A percentile compares a stretch with the other conserved stretches of the same genome.
Evolutionary conservation across 2,888 invertebrate species (phyloP).

Genomic region (Molorchus minor): DNA sequence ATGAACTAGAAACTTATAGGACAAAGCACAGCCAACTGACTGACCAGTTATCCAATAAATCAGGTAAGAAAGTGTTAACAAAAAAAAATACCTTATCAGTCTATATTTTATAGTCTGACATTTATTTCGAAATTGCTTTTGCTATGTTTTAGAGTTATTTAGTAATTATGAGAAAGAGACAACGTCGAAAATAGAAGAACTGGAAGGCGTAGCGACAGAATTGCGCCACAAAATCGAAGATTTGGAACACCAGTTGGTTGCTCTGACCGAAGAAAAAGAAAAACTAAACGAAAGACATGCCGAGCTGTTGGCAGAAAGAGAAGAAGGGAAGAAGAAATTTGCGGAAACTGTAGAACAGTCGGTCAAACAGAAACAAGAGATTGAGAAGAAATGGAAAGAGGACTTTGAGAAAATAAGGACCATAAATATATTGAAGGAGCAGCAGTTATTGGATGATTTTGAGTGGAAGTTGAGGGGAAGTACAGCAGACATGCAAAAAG

Average conservation of each 20-base stretch:
- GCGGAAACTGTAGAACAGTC: constrained; percentile 71
- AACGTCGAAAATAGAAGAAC: constrained; percentile 60
- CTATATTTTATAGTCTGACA: background rate
- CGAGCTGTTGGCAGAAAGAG: constrained; percentile 58
- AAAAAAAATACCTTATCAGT: background rate
- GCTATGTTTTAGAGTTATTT: constrained; percentile 48
- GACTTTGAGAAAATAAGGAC: constrained; percentile 76
- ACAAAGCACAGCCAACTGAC: constrained; percentile 69
- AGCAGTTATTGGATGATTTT: constrained; percentile 79
- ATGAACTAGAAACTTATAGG: constrained; percentile 69
- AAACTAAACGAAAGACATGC: constrained; percentile 60
- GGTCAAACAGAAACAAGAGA: constrained; percentile 67
- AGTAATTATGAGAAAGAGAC: constrained; percentile 55
- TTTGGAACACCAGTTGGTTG: constrained; percentile 64
- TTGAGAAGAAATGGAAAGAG: constrained; percentile 70
- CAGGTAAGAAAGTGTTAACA: constrained; percentile 62
- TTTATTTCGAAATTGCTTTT: constrained; percentile 5
- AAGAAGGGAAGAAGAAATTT: constrained; percentile 66
- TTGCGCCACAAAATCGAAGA: constrained; percentile 64
- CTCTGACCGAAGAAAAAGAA: constrained; percentile 64
- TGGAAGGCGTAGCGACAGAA: constrained; percentile 64
- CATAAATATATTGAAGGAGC: constrained; percentile 75
- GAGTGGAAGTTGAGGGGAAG: constrained; percentile 85
- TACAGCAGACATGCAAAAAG: constrained; percentile 75
- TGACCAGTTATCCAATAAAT: constrained; percentile 67